These are phyloP conservation scores for Belonocnema kinseyi DNA, from an alignment of 1,140 invertebrate species.

Conservation along the genomic window DNA sequence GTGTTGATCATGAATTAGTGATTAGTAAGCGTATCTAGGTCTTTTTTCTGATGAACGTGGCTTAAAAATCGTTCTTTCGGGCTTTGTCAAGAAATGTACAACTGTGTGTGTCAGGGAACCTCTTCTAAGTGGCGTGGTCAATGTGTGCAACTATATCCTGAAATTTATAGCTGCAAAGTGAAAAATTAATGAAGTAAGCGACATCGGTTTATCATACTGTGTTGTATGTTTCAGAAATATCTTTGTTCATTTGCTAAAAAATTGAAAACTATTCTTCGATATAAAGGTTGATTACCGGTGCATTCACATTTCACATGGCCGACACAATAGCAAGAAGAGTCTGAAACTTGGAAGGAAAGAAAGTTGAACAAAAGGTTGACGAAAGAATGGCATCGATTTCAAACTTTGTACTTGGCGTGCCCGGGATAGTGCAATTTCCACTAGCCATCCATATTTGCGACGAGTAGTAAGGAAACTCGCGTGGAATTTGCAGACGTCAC, in stretches of 20 bases:
- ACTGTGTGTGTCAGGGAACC: too few relatives aligned
- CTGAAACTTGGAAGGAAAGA: background rate
- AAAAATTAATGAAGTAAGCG: too few relatives aligned
- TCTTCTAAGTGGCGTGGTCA: too few relatives aligned
- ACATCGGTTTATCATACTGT: too few relatives aligned
- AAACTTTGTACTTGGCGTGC: slow-evolving; percentile 17
- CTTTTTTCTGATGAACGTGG: too few relatives aligned
- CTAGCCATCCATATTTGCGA: slow-evolving; percentile 20
- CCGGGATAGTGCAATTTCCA: slow-evolving; percentile 10
- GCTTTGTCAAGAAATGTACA: too few relatives aligned
- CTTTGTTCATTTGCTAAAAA: background rate
- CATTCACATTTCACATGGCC: slow-evolving; percentile 13
- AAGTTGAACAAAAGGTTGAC: slow-evolving; percentile 20
- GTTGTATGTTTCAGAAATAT: background rate
- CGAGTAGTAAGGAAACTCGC: slow-evolving; percentile 6
- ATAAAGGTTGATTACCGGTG: slow-evolving; percentile 9
- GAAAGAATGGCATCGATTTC: slow-evolving; percentile 28
- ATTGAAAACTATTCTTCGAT: background rate
- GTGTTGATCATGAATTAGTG: too few relatives aligned
- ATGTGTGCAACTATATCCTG: too few relatives aligned
- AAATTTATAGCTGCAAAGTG: too few relatives aligned
- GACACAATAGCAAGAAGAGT: slow-evolving; percentile 8
- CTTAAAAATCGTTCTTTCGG: too few relatives aligned
- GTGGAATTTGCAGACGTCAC: slow-evolving; percentile 8
- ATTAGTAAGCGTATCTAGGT: too few relatives aligned